Evolutionary conservation across 2,888 invertebrate species (phyloP).

Genomic region (Amiota mariae): DNA sequence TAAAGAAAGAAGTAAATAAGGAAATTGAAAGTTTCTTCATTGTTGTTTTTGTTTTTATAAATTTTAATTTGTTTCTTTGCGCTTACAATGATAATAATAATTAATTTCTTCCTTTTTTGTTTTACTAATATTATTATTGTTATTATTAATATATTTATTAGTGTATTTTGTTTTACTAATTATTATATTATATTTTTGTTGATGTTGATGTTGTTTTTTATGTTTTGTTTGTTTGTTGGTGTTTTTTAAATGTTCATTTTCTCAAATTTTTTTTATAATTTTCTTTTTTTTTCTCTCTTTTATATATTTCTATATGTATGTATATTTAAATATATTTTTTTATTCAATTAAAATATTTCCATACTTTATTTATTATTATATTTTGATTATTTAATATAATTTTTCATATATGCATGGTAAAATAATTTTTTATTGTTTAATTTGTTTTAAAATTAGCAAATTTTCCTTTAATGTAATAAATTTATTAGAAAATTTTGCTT

Average conservation of each 20-base stretch:
- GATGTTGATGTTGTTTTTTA: constrained; percentile 4
- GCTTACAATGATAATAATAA: not conserved
- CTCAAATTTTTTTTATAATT: constrained; percentile 16
- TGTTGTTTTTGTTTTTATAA: not conserved
- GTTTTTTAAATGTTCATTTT: constrained; percentile 23
- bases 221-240: constrained; percentile 15
- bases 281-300: not conserved
- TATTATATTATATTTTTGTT: no score
- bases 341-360: constrained; percentile 6
- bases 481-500: not conserved
- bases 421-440: not conserved
- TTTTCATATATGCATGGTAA: constrained; percentile 7
- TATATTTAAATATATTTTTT: constrained; percentile 13
- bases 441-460: constrained; percentile 13
- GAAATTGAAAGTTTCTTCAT: not conserved
- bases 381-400: constrained; percentile 3
- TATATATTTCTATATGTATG: not conserved
- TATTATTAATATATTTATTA: no score
- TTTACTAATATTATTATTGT: no score
- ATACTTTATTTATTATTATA: constrained; percentile 8
- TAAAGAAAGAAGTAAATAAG: no score
- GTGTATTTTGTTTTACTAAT: no score
- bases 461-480: not conserved
- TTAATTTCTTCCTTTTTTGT: no score
- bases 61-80: not conserved